Conservation (phyloP, 2,888 invertebrate species). For the Campoplex nolae region DNA sequence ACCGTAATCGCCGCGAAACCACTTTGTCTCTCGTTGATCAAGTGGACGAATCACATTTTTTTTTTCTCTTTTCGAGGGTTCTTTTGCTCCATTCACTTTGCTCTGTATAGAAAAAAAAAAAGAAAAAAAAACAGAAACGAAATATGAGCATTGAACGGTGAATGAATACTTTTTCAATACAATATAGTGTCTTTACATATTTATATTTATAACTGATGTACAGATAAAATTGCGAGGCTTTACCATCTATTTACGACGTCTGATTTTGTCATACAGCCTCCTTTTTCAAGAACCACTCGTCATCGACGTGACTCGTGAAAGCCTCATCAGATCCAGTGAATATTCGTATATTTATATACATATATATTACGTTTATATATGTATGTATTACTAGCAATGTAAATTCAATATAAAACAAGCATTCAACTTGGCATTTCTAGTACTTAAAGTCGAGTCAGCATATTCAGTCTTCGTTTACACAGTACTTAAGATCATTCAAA, state of each 20-base stretch:
- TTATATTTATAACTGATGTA: background rate
- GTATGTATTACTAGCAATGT: too few species aligned
- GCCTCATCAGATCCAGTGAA: constrained; percentile 7
- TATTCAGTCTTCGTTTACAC: constrained; percentile 27
- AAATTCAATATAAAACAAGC: constrained; percentile 1
- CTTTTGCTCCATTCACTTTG: background rate
- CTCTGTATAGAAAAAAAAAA: background rate
- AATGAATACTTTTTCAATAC: constrained; percentile 11
- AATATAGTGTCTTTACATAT: background rate
- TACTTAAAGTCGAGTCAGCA: constrained; percentile 22
- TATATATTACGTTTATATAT: too few species aligned
- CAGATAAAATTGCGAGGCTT: background rate
- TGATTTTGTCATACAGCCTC: constrained; percentile 2
- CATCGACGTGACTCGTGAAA: constrained; percentile 12
- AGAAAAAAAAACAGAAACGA: background rate
- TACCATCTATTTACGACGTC: background rate
- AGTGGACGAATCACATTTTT: too few species aligned
- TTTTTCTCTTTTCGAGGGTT: too few species aligned
- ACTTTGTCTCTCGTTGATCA: too few species aligned
- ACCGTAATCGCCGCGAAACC: too few species aligned
- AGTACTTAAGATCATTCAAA: constrained; percentile 33
- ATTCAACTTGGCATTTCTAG: background rate
- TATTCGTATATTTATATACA: background rate
- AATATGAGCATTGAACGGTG: background rate
- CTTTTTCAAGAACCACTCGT: constrained; percentile 25